Evolutionary conservation across 2,888 invertebrate species (phyloP), one percentile per base, ranked within the genome.

Genomic region (Hypselothyrea guttata): DNA sequence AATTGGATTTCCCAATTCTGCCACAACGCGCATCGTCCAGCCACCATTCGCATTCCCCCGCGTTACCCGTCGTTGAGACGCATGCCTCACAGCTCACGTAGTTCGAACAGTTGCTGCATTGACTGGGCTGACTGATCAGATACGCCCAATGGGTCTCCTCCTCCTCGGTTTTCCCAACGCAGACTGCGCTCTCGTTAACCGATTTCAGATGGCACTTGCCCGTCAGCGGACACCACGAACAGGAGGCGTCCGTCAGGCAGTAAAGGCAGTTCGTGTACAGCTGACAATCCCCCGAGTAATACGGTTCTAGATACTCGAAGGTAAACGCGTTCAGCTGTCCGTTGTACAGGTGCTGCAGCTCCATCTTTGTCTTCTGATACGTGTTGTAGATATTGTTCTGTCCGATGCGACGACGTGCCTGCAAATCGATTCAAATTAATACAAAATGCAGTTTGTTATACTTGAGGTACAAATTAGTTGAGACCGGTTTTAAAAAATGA

Each of bases 201-300:
- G 91, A 90, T 28, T 95, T 92, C 4, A 93, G 90, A 70, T 96
- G 92, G 87, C 96, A 96, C 42, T 92, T 91, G 66, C 92, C 91
- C n/a, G 92, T 94, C 7, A 94, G 88, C 63, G 95, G 95, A 87
- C 98, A 98, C 98, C 98, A 98, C 1, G 97, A 97, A 86, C 98
- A 98, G 11, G 94, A 92, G 0, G 95, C 94, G 89, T 98, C 97
- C 0, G 95, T 94, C 49, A 98, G 91, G 86, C 98, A 98, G 64
- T 96, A 93, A 28, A 97, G 90, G 84, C 98, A 98, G 89, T 96
- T 97, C 68, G 91, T 93, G 88, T 97, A 95, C 48, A 93, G 92
- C 0, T 91, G 90, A 86, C 97, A 97, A 22, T 94, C 92, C 0
- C 95, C 96, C 56, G 94, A 94, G 51, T 94, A 95, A 89, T 94